Conservation (phyloP, 2,797 vertebrate genomes). For the Pseudotriccus pelzelni region DNA sequence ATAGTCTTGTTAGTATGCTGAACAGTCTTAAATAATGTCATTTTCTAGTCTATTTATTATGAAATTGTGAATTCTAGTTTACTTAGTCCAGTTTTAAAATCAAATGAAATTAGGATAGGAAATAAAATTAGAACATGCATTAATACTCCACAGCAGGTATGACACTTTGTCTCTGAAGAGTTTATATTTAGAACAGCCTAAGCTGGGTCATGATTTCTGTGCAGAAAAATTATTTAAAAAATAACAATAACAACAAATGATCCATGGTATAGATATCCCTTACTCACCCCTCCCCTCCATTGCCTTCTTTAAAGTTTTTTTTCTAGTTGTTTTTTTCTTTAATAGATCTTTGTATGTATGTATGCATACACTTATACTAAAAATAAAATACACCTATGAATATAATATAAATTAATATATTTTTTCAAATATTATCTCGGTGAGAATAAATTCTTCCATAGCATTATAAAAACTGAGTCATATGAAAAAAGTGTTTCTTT, state of each 20-base stretch:
- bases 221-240: background rate
- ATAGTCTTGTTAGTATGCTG: background rate
- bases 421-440: background rate
- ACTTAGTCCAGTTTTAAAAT: background rate
- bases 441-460: background rate
- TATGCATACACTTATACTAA: background rate
- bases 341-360: background rate
- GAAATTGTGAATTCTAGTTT: background rate
- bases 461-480: background rate
- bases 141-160: background rate
- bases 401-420: background rate
- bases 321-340: background rate
- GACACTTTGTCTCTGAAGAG: background rate
- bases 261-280: background rate
- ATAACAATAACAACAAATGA: background rate
- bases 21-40: background rate
- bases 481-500: background rate
- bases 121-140: background rate
- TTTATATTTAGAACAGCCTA: background rate
- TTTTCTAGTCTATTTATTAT: slow-evolving; percentile 16
- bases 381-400: background rate
- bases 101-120: background rate
- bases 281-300: rapidly evolving
- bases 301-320: background rate
- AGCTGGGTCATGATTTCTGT: background rate